A percentile compares a stretch with the other conserved stretches of the same genome.
phyloP scores from a whole-genome alignment of 2,113 vertebrate species.

The Pyxicephalus adspersus region DNA sequence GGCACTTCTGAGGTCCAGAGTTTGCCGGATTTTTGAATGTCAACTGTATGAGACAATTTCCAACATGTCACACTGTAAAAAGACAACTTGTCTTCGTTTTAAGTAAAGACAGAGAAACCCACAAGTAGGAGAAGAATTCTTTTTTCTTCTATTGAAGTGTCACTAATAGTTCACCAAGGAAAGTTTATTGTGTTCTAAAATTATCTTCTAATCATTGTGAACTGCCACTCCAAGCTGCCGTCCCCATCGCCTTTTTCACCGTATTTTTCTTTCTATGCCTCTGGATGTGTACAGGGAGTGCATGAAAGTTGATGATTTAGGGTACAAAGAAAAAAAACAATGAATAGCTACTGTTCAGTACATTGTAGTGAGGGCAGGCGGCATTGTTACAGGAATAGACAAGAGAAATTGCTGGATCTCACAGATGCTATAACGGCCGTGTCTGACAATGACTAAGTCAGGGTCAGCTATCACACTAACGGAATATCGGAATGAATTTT shows the following conservation, averaged over 20 bases:
- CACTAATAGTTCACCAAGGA: neutral
- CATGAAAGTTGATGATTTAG: constrained; percentile 59
- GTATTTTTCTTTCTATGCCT: constrained; percentile 60
- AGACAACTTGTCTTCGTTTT: too few species aligned
- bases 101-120: too few species aligned
- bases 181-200: constrained; percentile 26
- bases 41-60: too few species aligned
- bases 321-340: constrained; percentile 42
- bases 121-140: too few species aligned
- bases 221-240: constrained; percentile 64
- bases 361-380: constrained; percentile 46
- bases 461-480: constrained; percentile 53
- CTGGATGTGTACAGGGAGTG: constrained; percentile 63
- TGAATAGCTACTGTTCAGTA: constrained; percentile 49
- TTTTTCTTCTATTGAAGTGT: neutral
- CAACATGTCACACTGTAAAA: too few species aligned
- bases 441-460: constrained; percentile 56
- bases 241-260: constrained; percentile 67
- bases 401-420: constrained; percentile 47
- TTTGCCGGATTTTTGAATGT: too few species aligned
- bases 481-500: constrained; percentile 51
- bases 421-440: constrained; percentile 43
- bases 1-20: too few species aligned
- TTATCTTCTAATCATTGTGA: constrained; percentile 67
- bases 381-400: constrained; percentile 50